These are phyloP conservation scores for Castor canadensis DNA, from an alignment of 2,113 vertebrate species.

Conservation along the genomic window DNA sequence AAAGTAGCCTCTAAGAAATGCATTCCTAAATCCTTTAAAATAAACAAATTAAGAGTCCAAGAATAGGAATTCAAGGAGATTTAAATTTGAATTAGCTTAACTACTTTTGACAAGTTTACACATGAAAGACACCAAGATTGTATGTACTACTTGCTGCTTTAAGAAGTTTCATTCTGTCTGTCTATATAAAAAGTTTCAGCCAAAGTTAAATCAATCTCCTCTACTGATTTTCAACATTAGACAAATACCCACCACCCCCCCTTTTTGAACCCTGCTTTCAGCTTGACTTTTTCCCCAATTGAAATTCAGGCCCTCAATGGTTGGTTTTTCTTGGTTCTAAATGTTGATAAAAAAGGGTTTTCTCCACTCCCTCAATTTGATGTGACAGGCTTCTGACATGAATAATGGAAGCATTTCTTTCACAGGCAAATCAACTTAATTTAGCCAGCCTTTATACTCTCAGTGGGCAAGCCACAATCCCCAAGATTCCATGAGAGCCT, in stretches of 20 bases:
- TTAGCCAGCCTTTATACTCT: slow-evolving; percentile 97
- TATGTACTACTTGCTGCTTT: slow-evolving; percentile 77
- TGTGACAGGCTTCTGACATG: slow-evolving; percentile 99
- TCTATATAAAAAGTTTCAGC: slow-evolving; percentile 84
- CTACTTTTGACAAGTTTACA: slow-evolving; percentile 84
- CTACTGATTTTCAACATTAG: slow-evolving; percentile 91
- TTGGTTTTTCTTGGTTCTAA: slow-evolving; percentile 96
- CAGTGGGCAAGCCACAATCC: slow-evolving; percentile 95
- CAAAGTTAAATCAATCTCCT: slow-evolving; percentile 91
- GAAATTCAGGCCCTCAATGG: slow-evolving; percentile 96
- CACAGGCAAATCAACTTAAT: slow-evolving; percentile 99
- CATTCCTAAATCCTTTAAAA: slow-evolving; percentile 78
- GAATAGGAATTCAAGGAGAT: slow-evolving; percentile 78
- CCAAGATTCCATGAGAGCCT: slow-evolving; percentile 96
- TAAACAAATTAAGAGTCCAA: slow-evolving; percentile 79
- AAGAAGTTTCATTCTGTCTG: slow-evolving; percentile 82
- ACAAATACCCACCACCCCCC: slow-evolving; percentile 85
- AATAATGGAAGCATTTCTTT: slow-evolving; percentile 99
- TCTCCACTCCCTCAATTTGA: slow-evolving; percentile 99
- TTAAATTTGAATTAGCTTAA: slow-evolving; percentile 85
- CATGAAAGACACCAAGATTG: slow-evolving; percentile 79
- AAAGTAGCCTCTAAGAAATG: slow-evolving; percentile 74
- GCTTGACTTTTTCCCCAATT: slow-evolving; percentile 96
- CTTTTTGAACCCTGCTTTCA: slow-evolving; percentile 90
- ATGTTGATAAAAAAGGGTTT: slow-evolving; percentile 96